phyloP scores from a whole-genome alignment of 2,888 invertebrate species.

The Leptopterna dolabrata region DNA sequence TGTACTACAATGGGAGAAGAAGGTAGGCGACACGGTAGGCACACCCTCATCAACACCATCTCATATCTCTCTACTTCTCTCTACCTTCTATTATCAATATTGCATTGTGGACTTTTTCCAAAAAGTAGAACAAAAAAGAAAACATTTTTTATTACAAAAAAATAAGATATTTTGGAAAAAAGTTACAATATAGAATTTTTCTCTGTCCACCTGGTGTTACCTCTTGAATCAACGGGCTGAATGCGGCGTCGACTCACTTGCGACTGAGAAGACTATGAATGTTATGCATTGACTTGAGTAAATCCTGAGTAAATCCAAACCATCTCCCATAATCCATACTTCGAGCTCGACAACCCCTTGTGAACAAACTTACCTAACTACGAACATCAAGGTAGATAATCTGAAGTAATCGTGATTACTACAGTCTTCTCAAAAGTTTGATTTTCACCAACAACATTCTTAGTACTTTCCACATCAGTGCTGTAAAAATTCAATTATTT shows the following conservation, averaged over 20 bases:
- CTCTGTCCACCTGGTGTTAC: conserved; percentile 45
- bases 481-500: not conserved
- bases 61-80: conserved; percentile 54
- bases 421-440: too few species aligned
- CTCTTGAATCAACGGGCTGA: conserved; percentile 11
- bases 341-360: not conserved
- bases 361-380: too few species aligned
- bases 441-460: too few species aligned
- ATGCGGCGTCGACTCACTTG: conserved; percentile 26
- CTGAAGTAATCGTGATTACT: too few species aligned
- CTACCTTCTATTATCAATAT: conserved; percentile 44
- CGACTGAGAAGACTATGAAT: conserved; percentile 15
- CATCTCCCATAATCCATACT: not conserved
- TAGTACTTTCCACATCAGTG: too few species aligned
- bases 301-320: not conserved
- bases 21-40: conserved; percentile 74
- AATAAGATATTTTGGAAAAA: conserved; percentile 5
- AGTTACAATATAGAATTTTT: conserved; percentile 35
- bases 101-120: conserved; percentile 58
- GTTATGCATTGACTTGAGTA: not conserved
- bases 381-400: too few species aligned
- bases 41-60: conserved; percentile 56
- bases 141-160: not conserved
- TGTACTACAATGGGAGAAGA: conserved; percentile 99
- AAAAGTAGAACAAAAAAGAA: conserved; percentile 21